These are phyloP conservation scores for Prosapia bicincta DNA, from an alignment of 2,888 invertebrate genomes.

Conservation along the genomic window DNA sequence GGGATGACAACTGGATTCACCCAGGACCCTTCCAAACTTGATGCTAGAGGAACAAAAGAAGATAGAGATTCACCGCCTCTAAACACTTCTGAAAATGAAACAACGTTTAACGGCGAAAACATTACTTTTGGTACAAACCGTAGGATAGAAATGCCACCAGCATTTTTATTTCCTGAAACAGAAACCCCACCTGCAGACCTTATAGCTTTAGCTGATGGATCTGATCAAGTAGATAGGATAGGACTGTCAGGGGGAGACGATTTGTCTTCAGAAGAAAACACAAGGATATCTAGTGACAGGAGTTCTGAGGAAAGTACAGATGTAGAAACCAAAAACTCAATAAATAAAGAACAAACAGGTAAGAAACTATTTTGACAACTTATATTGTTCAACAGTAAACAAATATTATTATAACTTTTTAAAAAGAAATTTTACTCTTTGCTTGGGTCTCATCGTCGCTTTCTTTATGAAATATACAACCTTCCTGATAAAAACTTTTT, in stretches of 20 bases:
- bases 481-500: background rate
- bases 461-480: too few species aligned
- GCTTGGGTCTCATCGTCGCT: too few species aligned
- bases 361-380: background rate
- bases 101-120: slow-evolving; percentile 41
- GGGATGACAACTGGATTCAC: background rate
- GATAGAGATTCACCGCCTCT: background rate
- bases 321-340: slow-evolving; percentile 21
- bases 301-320: slow-evolving; percentile 18
- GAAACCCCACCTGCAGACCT: slow-evolving; percentile 59
- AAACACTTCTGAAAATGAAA: slow-evolving; percentile 49
- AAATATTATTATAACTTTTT: too few species aligned
- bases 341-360: slow-evolving; percentile 25
- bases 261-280: slow-evolving; percentile 13
- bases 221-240: slow-evolving; percentile 30
- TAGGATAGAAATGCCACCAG: slow-evolving; percentile 78
- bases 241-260: slow-evolving; percentile 5
- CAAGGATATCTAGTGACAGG: slow-evolving; percentile 6
- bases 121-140: slow-evolving; percentile 56
- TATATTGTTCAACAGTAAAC: too few species aligned
- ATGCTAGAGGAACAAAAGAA: slow-evolving; percentile 2
- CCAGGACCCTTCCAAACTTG: background rate
- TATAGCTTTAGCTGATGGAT: slow-evolving; percentile 44
- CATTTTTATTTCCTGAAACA: slow-evolving; percentile 74
- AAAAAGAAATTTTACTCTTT: too few species aligned